Evolutionary conservation across 2,888 invertebrate species (phyloP), one percentile per base, ranked within the genome.

Genomic region (Drosophila mettleri): DNA sequence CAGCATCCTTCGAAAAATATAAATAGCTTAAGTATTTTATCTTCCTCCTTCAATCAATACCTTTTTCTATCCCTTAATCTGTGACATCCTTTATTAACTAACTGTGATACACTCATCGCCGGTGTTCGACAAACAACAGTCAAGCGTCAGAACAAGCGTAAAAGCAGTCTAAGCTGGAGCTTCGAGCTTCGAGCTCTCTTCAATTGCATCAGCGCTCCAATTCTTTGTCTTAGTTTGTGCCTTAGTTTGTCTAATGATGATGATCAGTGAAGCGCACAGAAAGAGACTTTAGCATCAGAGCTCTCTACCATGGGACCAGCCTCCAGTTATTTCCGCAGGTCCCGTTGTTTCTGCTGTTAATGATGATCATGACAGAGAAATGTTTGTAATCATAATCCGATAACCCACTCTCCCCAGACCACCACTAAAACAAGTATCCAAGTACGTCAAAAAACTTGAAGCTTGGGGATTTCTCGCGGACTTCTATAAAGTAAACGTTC

Each of bases 341-440:
- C 36, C 55, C 45, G 16, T 49, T 53, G 27, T 29, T 18, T 20
- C 54, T 34, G 43, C n/a, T 59, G 51, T 22, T 52, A 55, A 52
- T 41, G 62, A 39, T 61, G 63, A 77, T 80, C 68, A 67, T 70
- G 78, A 86, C 85, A 82, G 84, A 84, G 87, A 86, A 78, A 75
- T 75, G 69, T 59, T 72, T 65, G 69, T 53, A 53, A 74, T 57
- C 46, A 41, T 41, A 34, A 41, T 33, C 18, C 29, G 38, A 29
- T 12, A 0, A 33, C 48, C 46, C 18, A 16, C 33, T n/a, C 39
- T 2, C 45, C 10, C 5, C 14, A 31, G 24, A 8, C 24, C 34
- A 1, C n/a, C n/a, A 12, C 14, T 20, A 16, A 7, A 22, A 7
- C 51, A 24, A 34, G 14, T 18, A 14, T 24, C 14, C n/a, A 22